These are phyloP conservation scores for Haliclona indistincta DNA, from an alignment of 37 sponge, comb jelly and placozoan genomes.

Conservation along the genomic window DNA sequence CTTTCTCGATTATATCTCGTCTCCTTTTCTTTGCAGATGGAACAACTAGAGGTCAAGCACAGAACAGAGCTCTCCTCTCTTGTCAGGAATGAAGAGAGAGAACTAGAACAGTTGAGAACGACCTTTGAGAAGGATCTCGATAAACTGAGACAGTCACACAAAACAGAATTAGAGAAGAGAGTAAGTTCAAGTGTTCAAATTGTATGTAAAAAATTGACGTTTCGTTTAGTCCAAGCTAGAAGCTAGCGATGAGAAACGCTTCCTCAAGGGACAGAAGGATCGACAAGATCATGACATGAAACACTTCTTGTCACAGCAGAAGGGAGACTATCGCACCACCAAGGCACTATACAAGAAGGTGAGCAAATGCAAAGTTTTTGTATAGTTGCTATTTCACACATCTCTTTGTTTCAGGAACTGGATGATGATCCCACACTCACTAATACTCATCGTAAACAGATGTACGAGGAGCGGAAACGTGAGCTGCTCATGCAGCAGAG, in stretches of 20 bases:
- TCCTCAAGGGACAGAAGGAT: slow-evolving; percentile 62
- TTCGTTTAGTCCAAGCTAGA: slow-evolving; percentile 53
- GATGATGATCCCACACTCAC: slow-evolving; percentile 60
- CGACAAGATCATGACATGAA: slow-evolving; percentile 89
- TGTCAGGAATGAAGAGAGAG: slow-evolving; percentile 70
- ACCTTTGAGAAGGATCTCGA: slow-evolving; percentile 82
- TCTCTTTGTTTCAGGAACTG: slow-evolving; percentile 43
- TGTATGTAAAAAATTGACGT: not conserved
- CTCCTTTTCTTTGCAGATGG: slow-evolving; percentile 54
- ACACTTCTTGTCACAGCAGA: slow-evolving; percentile 79
- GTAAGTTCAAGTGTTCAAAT: slow-evolving; percentile 35
- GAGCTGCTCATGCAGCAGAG: slow-evolving; percentile 71
- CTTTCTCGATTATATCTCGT: not conserved
- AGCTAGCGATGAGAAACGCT: slow-evolving; percentile 72
- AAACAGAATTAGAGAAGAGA: slow-evolving; percentile 78
- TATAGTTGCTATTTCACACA: not conserved
- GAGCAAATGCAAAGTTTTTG: not conserved
- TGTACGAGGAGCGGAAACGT: slow-evolving; percentile 73
- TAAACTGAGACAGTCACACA: slow-evolving; percentile 58
- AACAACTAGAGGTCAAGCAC: slow-evolving; percentile 78
- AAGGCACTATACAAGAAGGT: slow-evolving; percentile 81
- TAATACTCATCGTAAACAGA: slow-evolving; percentile 53
- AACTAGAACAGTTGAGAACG: slow-evolving; percentile 76
- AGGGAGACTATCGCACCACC: slow-evolving; percentile 71
- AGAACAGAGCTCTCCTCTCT: slow-evolving; percentile 70